Percentiles rank a stretch among this genome's conserved stretches.
Conservation (phyloP, 2,113 vertebrate genomes). For the Prunella himalayana region DNA sequence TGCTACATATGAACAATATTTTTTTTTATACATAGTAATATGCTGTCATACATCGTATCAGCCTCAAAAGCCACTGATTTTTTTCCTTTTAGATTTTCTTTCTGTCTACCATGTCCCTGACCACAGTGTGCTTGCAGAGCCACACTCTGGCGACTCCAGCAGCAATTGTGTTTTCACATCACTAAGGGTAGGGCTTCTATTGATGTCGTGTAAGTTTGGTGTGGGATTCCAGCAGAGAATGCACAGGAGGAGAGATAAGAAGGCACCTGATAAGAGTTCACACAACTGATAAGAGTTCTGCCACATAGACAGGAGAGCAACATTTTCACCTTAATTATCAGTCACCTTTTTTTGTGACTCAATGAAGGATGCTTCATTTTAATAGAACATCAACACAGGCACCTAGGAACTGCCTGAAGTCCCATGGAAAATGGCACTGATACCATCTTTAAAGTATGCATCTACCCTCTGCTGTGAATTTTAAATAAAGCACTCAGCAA, state of each 20-base stretch:
- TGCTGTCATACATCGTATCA: background rate
- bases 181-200: background rate
- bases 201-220: background rate
- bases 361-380: background rate
- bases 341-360: slow-evolving; percentile 27
- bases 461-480: background rate
- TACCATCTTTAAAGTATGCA: slow-evolving; percentile 4
- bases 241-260: slow-evolving; percentile 9
- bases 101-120: background rate
- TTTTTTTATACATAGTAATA: background rate
- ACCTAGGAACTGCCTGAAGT: background rate
- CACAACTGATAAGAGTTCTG: background rate
- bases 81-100: background rate
- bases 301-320: background rate
- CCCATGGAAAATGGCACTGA: background rate
- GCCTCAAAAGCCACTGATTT: background rate
- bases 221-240: background rate
- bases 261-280: slow-evolving; percentile 15
- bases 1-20: background rate
- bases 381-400: background rate
- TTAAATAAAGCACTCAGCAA: background rate
- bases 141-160: background rate
- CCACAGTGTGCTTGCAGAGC: background rate
- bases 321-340: slow-evolving; percentile 52
- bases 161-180: background rate